A percentile compares a stretch with the other conserved stretches of the same genome.
phyloP scores from a whole-genome alignment of 2,888 invertebrate species.

The Archaeoteleia sp. region DNA sequence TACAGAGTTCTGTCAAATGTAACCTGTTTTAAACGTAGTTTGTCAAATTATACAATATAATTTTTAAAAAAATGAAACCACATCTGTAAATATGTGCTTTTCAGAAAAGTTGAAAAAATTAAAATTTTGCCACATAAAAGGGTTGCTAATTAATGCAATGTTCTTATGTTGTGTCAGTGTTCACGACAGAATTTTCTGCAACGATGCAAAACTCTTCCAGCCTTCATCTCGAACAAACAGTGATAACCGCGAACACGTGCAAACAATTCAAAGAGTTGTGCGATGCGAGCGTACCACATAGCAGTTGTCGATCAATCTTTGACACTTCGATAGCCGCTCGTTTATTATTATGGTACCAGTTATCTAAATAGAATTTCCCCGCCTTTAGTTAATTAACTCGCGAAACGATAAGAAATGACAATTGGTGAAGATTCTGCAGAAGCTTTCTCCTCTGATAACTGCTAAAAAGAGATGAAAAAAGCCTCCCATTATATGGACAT shows the following conservation, averaged over 20 bases:
- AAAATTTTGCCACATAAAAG: no score
- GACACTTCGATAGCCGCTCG: conserved; percentile 49
- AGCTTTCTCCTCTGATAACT: conserved; percentile 29
- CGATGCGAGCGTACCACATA: conserved; percentile 24
- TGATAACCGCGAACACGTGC: conserved; percentile 53
- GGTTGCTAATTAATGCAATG: no score
- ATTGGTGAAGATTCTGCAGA: conserved; percentile 39
- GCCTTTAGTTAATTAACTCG: conserved; percentile 51
- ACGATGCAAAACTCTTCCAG: conserved; percentile 46
- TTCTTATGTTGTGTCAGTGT: conserved; percentile 7
- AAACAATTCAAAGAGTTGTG: conserved; percentile 51
- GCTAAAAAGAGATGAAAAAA: conserved; percentile 25
- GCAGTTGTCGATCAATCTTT: conserved; percentile 52
- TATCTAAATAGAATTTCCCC: conserved; percentile 54
- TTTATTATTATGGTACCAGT: conserved; percentile 48
- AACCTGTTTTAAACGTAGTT: no score
- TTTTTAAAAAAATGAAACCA: no score
- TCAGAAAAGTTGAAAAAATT: no score
- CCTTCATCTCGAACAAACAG: conserved; percentile 47
- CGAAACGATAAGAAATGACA: conserved; percentile 47
- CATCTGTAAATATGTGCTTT: no score
- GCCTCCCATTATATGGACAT: conserved; percentile 17
- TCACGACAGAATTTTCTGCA: conserved; percentile 11
- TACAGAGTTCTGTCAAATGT: no score
- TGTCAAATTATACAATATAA: no score